Conservation (phyloP, 2,797 vertebrate species). For the Brachymystax lenok region DNA sequence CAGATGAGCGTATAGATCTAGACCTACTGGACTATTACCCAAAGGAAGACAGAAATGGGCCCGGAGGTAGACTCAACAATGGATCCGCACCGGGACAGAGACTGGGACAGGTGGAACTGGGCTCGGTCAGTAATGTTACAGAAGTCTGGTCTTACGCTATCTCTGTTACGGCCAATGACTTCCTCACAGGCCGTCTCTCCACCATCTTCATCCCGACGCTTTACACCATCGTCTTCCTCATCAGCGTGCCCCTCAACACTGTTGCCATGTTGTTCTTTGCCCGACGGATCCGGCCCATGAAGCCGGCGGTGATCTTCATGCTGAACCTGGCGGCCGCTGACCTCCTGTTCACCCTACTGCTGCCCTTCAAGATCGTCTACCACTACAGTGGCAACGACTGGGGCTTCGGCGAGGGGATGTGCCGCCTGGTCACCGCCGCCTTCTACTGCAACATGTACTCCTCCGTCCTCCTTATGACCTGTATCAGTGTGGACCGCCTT, state of each 20-base stretch:
- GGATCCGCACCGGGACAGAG: background rate
- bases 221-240: constrained; percentile 79
- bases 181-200: constrained; percentile 77
- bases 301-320: constrained; percentile 87
- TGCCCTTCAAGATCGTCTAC: constrained; percentile 88
- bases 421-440: constrained; percentile 79
- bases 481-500: constrained; percentile 87
- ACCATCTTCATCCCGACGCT: constrained; percentile 84
- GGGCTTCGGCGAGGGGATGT: constrained; percentile 80
- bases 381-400: constrained; percentile 86
- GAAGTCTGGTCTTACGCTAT: background rate
- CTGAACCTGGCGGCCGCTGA: constrained; percentile 86
- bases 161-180: constrained; percentile 62
- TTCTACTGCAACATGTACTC: constrained; percentile 95
- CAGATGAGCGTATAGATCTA: constrained; percentile 27
- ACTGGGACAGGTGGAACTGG: accelerated
- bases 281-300: constrained; percentile 78
- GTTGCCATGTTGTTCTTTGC: constrained; percentile 78
- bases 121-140: background rate
- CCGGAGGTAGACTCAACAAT: background rate
- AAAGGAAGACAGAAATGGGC: background rate
- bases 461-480: constrained; percentile 85
- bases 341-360: constrained; percentile 81
- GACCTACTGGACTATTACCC: accelerated
- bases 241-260: constrained; percentile 85